A percentile compares a stretch with the other conserved stretches of the same genome.
Evolutionary conservation across 2,797 vertebrate genomes (phyloP).

Genomic region (Oreortyx pictus): DNA sequence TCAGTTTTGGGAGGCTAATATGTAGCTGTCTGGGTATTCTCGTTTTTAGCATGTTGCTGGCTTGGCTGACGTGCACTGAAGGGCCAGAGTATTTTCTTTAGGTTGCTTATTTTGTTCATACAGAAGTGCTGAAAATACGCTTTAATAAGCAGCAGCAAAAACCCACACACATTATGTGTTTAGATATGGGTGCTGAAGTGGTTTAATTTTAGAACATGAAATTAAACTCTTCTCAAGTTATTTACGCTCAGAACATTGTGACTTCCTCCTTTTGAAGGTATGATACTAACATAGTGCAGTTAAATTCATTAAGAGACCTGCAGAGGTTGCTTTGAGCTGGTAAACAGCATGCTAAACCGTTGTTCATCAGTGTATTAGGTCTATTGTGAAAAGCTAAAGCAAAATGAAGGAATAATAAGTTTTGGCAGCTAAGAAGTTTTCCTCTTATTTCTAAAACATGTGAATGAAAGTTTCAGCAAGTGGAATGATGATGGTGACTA

Average conservation of each 20-base stretch:
- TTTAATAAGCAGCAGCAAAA: not conserved
- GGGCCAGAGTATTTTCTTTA: not conserved
- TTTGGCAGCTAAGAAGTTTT: not conserved
- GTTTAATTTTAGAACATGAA: not conserved
- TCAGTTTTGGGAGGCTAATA: not conserved
- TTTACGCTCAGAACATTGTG: not conserved
- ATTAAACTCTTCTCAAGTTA: not conserved
- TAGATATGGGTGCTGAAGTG: not conserved
- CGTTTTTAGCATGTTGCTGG: not conserved
- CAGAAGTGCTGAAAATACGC: not conserved
- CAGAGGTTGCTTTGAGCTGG: not conserved
- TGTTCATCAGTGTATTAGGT: not conserved
- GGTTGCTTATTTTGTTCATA: not conserved
- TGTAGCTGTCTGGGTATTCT: not conserved
- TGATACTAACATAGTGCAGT: not conserved
- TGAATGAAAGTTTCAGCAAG: not conserved
- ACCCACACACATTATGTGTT: fast-evolving
- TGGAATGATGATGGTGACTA: not conserved
- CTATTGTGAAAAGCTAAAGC: not conserved
- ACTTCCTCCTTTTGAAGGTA: not conserved
- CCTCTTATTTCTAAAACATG: not conserved
- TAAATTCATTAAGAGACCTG: not conserved
- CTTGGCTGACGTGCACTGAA: not conserved
- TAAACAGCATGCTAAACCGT: not conserved
- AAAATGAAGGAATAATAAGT: not conserved